phyloP scores from a whole-genome alignment of 2,888 invertebrate genomes.

The Folsomia manolachei region DNA sequence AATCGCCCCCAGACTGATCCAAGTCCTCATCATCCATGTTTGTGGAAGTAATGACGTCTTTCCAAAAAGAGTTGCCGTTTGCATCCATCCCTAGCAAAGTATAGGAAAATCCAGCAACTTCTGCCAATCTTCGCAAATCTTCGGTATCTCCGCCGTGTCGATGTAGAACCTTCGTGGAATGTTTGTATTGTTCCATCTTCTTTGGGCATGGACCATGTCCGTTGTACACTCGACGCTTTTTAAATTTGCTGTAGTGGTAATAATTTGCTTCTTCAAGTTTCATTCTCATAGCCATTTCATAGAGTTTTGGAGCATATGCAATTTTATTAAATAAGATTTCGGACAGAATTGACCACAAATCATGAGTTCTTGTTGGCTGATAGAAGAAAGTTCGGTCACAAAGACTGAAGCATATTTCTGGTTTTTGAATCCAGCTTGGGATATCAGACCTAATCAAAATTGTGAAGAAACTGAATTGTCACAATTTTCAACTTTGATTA shows the following conservation, averaged over 20 bases:
- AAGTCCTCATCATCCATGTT: neutral
- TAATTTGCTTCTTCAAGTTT: conserved; percentile 25
- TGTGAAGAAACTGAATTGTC: too few relatives aligned
- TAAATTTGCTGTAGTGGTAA: conserved; percentile 29
- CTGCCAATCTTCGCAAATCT: conserved; percentile 29
- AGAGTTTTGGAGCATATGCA: conserved; percentile 18
- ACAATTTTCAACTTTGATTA: too few relatives aligned
- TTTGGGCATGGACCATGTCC: conserved; percentile 21
- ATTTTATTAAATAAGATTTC: conserved; percentile 27
- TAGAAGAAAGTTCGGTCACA: conserved; percentile 30
- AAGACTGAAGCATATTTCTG: conserved; percentile 22
- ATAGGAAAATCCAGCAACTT: conserved; percentile 27
- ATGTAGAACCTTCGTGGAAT: conserved; percentile 13
- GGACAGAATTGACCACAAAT: conserved; percentile 32
- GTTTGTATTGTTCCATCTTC: conserved; percentile 18
- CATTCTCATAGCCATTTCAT: conserved; percentile 21
- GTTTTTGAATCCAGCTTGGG: too few relatives aligned
- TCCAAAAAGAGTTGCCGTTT: conserved; percentile 34
- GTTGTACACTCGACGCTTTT: conserved; percentile 17
- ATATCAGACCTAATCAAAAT: too few relatives aligned
- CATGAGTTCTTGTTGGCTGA: conserved; percentile 29
- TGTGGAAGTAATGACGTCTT: conserved; percentile 15
- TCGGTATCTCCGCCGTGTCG: conserved; percentile 22
- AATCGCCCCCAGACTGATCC: neutral
- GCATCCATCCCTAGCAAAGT: conserved; percentile 32